Evolutionary conservation across 2,113 vertebrate genomes (phyloP), one percentile per base, ranked within the genome.

Genomic region (Serilophus lunatus): DNA sequence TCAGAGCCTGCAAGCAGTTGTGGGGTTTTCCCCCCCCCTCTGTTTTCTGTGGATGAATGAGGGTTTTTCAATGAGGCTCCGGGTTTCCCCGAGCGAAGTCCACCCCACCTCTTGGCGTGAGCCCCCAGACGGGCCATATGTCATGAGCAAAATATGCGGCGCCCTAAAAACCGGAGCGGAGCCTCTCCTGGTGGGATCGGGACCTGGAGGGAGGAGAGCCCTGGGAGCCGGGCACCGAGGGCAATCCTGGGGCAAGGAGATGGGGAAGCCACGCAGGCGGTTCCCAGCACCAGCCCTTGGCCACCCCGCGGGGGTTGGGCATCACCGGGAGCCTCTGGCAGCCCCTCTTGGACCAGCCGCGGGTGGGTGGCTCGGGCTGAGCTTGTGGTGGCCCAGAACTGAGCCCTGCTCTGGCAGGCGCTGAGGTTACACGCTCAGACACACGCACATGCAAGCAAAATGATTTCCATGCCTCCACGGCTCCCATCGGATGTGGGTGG

Each of bases 91-190:
- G 15, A 75, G 60, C 9, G 12, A n/a, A 92, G 3, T 97, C 98
- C 97, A 95, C 49, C 88, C 98, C 97, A 38, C 61, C 94, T 97
- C 96, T 98, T 98, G 93, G 56, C 38, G 36, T 18, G 51, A 95
- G 71, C 97, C 86, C 94, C 94, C 64, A 49, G 70, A 91, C 88
- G 72, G 86, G 68, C 96, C 78, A 82, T 96, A 89, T 98, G 98
- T 98, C 98, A 97, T 94, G 94, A 95, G 93, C 93, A 96, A 98
- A 98, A 88, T 96, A 97, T 97, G 97, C 36, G 28, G 95, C 28
- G 47, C 93, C 97, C 87, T 89, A 97, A 98, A 97, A 93, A 36
- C 66, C 75, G 96, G 93, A 90, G 85, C 75, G 96, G 98, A 98
- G 28, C 0, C 8, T 5, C 0, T 1, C 12, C 7, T 1, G 25